A percentile compares a stretch with the other conserved stretches of the same genome.
Evolutionary conservation across 2,888 invertebrate species (phyloP).

Genomic region (Pachymerium ferrugineum): DNA sequence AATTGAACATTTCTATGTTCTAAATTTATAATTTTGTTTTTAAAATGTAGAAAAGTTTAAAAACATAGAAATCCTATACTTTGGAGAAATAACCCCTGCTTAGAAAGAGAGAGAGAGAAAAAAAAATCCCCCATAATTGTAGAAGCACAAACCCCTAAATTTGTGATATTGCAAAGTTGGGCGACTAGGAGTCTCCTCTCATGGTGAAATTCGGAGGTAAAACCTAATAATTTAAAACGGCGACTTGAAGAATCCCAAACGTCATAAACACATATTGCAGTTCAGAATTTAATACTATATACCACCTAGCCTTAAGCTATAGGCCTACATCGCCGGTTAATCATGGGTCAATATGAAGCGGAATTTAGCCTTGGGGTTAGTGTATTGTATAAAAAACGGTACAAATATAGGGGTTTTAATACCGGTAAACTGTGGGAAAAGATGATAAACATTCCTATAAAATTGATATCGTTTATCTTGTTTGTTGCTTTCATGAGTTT

Average conservation of each 20-base stretch:
- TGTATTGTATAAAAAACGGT: not conserved
- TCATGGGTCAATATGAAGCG: constrained; percentile 2
- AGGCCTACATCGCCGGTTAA: not conserved
- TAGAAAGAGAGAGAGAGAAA: no score
- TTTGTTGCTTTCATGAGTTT: no score
- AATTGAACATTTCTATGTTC: no score
- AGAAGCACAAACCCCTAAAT: not conserved
- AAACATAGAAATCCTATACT: no score
- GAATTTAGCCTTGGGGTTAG: not conserved
- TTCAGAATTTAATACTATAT: constrained; percentile 4
- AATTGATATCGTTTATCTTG: no score
- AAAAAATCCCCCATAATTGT: not conserved
- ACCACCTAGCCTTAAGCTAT: not conserved
- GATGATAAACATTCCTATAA: no score
- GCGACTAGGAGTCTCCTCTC: not conserved
- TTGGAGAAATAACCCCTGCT: no score
- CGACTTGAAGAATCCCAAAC: not conserved
- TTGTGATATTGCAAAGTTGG: not conserved
- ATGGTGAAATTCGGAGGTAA: no score
- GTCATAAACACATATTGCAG: constrained; percentile 8
- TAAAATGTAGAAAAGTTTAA: no score
- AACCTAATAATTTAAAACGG: not conserved
- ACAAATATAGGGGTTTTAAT: not conserved
- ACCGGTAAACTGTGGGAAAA: not conserved
- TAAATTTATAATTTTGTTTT: no score